These are phyloP conservation scores for Xyliphius kryptos DNA, from an alignment of 2,113 vertebrate species.

Conservation along the genomic window DNA sequence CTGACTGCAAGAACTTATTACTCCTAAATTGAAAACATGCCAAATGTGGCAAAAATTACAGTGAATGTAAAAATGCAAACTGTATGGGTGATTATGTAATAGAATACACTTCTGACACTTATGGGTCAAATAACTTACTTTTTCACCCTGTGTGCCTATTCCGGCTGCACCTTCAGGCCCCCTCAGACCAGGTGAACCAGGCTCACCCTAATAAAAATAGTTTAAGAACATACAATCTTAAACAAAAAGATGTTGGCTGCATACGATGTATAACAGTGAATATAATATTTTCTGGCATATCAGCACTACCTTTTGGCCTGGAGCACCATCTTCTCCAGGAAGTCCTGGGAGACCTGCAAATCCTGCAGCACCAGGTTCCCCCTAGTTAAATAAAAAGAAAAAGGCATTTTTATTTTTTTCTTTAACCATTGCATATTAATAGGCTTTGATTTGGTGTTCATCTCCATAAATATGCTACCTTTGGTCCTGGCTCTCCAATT, in stretches of 20 bases:
- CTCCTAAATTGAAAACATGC: no score
- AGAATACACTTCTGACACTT: not conserved
- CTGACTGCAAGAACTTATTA: no score
- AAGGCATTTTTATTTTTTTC: not conserved
- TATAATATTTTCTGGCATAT: not conserved
- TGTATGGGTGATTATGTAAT: not conserved
- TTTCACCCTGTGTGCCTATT: constrained; percentile 78
- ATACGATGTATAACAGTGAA: not conserved
- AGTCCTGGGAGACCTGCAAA: constrained; percentile 74
- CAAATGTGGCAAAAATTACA: not conserved
- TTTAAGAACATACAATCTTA: not conserved
- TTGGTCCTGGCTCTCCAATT: constrained; percentile 69
- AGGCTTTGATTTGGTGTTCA: not conserved
- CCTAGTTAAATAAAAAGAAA: constrained; percentile 51
- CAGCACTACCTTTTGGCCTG: constrained; percentile 73
- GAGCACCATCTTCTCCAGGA: constrained; percentile 77
- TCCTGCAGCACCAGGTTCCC: constrained; percentile 71
- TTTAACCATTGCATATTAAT: not conserved
- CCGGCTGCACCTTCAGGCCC: constrained; percentile 75
- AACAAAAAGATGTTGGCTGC: not conserved
- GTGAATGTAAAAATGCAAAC: not conserved
- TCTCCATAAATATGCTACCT: constrained; percentile 52
- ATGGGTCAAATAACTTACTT: constrained; percentile 55
- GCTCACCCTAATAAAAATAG: constrained; percentile 66
- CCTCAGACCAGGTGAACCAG: constrained; percentile 72